phyloP scores from a whole-genome alignment of 2,888 invertebrate genomes.

The Eristalis arbustorum region DNA sequence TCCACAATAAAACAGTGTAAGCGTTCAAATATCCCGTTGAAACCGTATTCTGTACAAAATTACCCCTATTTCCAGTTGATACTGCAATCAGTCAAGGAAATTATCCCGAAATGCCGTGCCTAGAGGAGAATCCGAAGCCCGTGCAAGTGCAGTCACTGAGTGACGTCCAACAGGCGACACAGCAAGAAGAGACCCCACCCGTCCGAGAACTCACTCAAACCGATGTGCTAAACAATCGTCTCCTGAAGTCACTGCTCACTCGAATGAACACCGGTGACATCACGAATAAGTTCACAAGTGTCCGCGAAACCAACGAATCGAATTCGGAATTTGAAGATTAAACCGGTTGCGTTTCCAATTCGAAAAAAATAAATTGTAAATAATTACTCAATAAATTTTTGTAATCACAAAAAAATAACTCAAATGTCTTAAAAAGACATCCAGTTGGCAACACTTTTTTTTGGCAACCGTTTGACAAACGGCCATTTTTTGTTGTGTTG shows the following conservation, averaged over 20 bases:
- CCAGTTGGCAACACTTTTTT: slow-evolving; percentile 6
- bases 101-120: slow-evolving; percentile 73
- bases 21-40: not conserved
- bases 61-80: not conserved
- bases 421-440: not conserved
- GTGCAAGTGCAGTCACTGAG: not conserved
- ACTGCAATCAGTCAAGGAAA: not conserved
- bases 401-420: too few species aligned
- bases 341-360: not conserved
- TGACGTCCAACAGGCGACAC: slow-evolving; percentile 31
- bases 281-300: slow-evolving; percentile 30
- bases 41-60: not conserved
- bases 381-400: not conserved
- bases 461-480: not conserved
- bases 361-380: not conserved
- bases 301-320: not conserved
- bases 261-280: slow-evolving; percentile 73
- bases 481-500: slow-evolving; percentile 5
- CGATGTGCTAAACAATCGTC: slow-evolving; percentile 76
- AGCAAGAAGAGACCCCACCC: slow-evolving; percentile 65
- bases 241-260: slow-evolving; percentile 75
- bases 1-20: not conserved
- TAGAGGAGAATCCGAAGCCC: slow-evolving; percentile 73
- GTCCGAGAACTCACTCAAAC: slow-evolving; percentile 77
- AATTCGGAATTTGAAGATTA: slow-evolving; percentile 39